Percentiles rank a stretch among this genome's conserved stretches.
Evolutionary conservation across 2,797 vertebrate genomes (phyloP).

Genomic region (Argya squamiceps): DNA sequence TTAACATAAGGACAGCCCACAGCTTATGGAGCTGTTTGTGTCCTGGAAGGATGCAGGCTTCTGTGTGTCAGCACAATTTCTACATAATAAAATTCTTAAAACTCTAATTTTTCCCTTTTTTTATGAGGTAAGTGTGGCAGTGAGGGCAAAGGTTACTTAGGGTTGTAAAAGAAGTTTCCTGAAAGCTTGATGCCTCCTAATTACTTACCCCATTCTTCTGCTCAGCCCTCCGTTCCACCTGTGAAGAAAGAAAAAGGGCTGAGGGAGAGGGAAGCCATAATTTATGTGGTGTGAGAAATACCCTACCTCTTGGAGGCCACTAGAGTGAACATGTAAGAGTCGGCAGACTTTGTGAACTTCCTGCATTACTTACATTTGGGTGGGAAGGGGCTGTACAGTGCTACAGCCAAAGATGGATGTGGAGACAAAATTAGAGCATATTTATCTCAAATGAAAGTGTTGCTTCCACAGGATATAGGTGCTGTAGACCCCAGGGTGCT

Average conservation of each 20-base stretch:
- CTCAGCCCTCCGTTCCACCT: not conserved
- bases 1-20: not conserved
- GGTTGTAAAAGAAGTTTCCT: not conserved
- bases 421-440: not conserved
- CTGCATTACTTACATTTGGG: not conserved
- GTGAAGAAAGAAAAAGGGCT: not conserved
- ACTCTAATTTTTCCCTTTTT: not conserved
- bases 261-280: not conserved
- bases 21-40: fast-evolving
- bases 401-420: not conserved
- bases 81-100: not conserved
- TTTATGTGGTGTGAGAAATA: not conserved
- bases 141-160: not conserved
- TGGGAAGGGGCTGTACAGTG: not conserved
- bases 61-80: not conserved
- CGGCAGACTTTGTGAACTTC: not conserved
- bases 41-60: not conserved
- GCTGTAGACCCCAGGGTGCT: not conserved
- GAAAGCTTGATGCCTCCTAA: not conserved
- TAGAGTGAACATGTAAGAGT: not conserved
- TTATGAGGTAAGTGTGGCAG: not conserved
- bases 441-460: not conserved
- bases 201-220: not conserved
- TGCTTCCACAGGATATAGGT: not conserved
- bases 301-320: not conserved